Base-by-base conservation (phyloP, 2,113 vertebrate genomes). In the Tupaia tana region DNA sequence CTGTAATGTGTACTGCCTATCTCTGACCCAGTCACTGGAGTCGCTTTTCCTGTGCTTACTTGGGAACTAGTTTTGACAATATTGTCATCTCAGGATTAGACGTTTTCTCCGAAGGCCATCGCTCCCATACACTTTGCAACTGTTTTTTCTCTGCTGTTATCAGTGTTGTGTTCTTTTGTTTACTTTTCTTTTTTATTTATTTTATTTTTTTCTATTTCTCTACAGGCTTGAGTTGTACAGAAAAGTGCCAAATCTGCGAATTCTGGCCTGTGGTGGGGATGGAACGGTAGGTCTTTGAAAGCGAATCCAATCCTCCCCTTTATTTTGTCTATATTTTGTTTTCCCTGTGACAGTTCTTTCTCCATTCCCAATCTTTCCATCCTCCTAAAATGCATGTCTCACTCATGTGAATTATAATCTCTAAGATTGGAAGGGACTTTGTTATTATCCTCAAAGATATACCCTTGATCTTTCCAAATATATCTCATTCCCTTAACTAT, bases 201-300 rank as follows among this genome's bases (percentile, higher is more conserved):
- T 43, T 43, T 43, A n/a, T 43, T 43, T 43, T 43, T 29, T 73
- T 77, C 73, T 88, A 0, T 91, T 27, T 75, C 10, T 11, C 61
- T 89, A 0, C 43, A 96, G 99, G 95, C 98, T 99, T 94, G 99
- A 99, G 81, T 81, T 99, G 77, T 99, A 99, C 89, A 98, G 99
- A 96, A 99, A 99, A 96, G 99, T 99, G 92, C 99, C 99, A 94
- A 99, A 99, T 96, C 98, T 99, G 89, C 97, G 99, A 90, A 99
- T 99, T 95, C 97, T 99, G 94, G 99, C 99, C 75, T 99, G 99
- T 0, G 99, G 99, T 0, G 99, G 99, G 25, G 99, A 99, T n/a
- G 99, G 99, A 97, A 99, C 99, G 97, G 99, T 99, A 98, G 91
- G 98, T 98, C 83, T 56, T 87, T 64, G 74, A 31, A 90, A 90